These are phyloP conservation scores for Aix galericulata DNA, from an alignment of 2,113 vertebrate genomes.

Conservation along the genomic window DNA sequence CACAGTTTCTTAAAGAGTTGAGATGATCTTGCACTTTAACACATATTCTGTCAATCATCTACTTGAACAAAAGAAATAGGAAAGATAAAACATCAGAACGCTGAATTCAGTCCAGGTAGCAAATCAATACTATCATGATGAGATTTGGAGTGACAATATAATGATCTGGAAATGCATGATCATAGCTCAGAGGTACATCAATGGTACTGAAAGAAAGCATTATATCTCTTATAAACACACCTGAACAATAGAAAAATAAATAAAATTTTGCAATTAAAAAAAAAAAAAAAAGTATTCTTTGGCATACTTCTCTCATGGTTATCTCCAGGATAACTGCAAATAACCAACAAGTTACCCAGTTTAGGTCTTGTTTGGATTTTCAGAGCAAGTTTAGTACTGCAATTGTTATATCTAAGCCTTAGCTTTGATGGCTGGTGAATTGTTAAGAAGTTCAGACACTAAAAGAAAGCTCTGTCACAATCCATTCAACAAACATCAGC, in stretches of 20 bases:
- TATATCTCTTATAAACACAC: background rate
- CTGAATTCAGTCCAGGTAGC: background rate
- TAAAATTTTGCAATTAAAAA: background rate
- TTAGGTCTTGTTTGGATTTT: background rate
- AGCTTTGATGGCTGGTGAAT: background rate
- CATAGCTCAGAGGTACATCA: background rate
- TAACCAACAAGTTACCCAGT: background rate
- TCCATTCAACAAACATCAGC: background rate
- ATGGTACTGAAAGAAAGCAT: background rate
- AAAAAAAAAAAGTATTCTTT: background rate
- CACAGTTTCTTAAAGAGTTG: conserved; percentile 91
- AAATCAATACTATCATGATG: background rate
- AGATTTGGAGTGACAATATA: background rate
- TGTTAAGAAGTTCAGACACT: background rate
- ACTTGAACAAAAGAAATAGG: background rate
- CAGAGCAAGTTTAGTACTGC: background rate
- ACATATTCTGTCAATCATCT: conserved; percentile 98
- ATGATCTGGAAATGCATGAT: background rate
- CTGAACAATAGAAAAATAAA: background rate
- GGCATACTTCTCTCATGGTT: background rate
- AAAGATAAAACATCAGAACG: background rate
- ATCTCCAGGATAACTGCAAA: background rate
- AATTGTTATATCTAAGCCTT: background rate
- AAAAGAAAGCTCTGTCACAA: background rate
- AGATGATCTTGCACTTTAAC: conserved; percentile 98